These are phyloP conservation scores for Phycodurus eques DNA, from an alignment of 2,113 vertebrate genomes.

Conservation along the genomic window DNA sequence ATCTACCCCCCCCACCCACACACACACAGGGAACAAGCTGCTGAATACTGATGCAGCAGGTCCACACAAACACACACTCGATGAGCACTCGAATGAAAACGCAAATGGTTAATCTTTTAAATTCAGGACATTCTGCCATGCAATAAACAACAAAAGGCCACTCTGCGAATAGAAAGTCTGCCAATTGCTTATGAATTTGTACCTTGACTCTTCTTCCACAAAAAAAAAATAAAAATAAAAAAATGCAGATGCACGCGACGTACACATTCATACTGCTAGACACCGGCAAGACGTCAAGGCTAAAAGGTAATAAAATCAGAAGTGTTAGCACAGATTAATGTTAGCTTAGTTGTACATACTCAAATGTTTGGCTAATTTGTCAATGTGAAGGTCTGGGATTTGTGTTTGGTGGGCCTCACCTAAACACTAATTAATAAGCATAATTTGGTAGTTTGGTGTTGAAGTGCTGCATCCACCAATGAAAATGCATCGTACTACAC, in stretches of 20 bases:
- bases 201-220: conserved; percentile 18
- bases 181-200: conserved; percentile 33
- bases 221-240: no score
- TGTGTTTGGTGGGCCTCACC: no score
- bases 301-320: no score
- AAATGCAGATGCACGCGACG: conserved; percentile 18
- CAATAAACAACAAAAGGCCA: conserved; percentile 24
- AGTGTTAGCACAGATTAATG: no score
- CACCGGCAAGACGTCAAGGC: not conserved
- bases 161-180: conserved; percentile 33
- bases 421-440: no score
- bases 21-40: conserved; percentile 43
- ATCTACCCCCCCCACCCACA: conserved; percentile 21
- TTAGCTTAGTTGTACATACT: no score
- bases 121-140: not conserved
- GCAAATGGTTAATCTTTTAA: not conserved
- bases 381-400: no score
- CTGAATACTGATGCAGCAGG: conserved; percentile 66
- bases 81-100: not conserved
- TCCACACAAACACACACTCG: conserved; percentile 26
- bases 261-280: not conserved
- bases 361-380: no score
- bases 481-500: no score
- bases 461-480: no score
- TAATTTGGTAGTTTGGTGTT: no score